Conservation (phyloP, 92 coral and sea anemone genomes). For the Plumapathes pennacea region DNA sequence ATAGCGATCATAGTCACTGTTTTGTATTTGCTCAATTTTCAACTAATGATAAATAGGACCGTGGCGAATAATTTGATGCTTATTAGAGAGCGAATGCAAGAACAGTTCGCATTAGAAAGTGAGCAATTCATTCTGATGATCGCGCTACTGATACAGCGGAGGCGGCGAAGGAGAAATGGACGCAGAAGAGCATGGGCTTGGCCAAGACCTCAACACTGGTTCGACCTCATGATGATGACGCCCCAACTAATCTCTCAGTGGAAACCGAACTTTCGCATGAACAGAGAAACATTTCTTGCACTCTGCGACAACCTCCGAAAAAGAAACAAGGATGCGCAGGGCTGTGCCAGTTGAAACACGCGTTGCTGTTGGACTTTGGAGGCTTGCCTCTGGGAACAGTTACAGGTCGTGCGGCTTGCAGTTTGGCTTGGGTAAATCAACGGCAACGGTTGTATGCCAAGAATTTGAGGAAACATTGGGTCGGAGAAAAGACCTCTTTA, state of each 20-base stretch:
- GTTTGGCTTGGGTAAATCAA: slow-evolving; percentile 44
- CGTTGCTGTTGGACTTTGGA: slow-evolving; percentile 39
- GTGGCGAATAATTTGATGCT: too few species aligned
- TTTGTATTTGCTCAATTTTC: too few species aligned
- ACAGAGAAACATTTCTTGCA: slow-evolving; percentile 33
- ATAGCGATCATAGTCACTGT: too few species aligned
- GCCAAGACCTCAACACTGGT: slow-evolving; percentile 57
- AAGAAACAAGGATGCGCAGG: slow-evolving; percentile 13
- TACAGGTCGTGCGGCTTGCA: slow-evolving; percentile 21
- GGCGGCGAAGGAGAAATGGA: slow-evolving; percentile 2
- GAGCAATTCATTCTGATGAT: too few species aligned
- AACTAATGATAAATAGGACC: too few species aligned
- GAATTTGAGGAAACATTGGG: slow-evolving; percentile 31
- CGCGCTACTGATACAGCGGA: too few species aligned
- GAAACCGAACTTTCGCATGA: slow-evolving; percentile 50
- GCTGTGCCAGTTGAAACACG: slow-evolving; percentile 32
- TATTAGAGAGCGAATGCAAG: too few species aligned
- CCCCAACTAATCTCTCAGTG: slow-evolving; percentile 24
- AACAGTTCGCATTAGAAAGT: too few species aligned
- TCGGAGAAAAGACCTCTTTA: slow-evolving; percentile 9
- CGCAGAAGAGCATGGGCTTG: slow-evolving; percentile 42
- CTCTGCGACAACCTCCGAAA: slow-evolving; percentile 25
- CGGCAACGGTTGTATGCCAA: slow-evolving; percentile 15
- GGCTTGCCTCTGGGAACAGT: slow-evolving; percentile 43
- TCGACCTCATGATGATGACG: slow-evolving; percentile 16